A percentile compares a stretch with the other conserved stretches of the same genome.
These are phyloP conservation scores for Megaleporinus macrocephalus DNA, from an alignment of 2,113 vertebrate species.

Conservation along the genomic window DNA sequence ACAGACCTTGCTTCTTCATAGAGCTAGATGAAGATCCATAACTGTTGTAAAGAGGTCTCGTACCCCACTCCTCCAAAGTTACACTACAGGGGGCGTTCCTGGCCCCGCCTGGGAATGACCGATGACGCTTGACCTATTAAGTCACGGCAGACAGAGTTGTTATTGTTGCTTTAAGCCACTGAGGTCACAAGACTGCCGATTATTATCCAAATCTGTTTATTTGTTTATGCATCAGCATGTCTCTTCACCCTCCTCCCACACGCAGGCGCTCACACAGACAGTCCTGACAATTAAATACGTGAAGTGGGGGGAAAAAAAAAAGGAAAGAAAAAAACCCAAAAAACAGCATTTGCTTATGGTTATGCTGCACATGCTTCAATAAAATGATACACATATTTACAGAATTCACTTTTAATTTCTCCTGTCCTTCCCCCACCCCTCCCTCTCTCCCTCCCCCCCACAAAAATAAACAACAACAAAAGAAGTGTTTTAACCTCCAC, in stretches of 20 bases:
- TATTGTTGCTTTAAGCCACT: no score
- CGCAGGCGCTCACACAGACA: constrained; percentile 59
- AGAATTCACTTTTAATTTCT: constrained; percentile 78
- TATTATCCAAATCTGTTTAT: constrained; percentile 85
- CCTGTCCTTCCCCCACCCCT: constrained; percentile 61
- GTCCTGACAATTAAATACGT: constrained; percentile 78
- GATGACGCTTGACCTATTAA: no score
- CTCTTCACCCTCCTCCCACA: constrained; percentile 66
- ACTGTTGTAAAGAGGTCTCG: no score
- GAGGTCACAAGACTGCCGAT: constrained; percentile 21
- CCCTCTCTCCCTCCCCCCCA: constrained; percentile 61
- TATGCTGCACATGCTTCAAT: constrained; percentile 98
- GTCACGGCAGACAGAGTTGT: no score
- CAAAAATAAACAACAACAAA: constrained; percentile 29
- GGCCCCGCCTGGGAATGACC: no score
- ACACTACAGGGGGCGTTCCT: no score
- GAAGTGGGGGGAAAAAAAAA: constrained; percentile 71
- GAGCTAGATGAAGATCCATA: no score
- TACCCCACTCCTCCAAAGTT: no score
- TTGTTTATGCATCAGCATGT: constrained; percentile 77
- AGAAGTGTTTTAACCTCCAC: constrained; percentile 53
- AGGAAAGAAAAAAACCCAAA: background rate
- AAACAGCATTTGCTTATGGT: constrained; percentile 78
- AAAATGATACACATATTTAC: constrained; percentile 98
- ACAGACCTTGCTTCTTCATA: no score